phyloP scores from a whole-genome alignment of 2,797 vertebrate genomes.

The Epinephelus malabaricus region DNA sequence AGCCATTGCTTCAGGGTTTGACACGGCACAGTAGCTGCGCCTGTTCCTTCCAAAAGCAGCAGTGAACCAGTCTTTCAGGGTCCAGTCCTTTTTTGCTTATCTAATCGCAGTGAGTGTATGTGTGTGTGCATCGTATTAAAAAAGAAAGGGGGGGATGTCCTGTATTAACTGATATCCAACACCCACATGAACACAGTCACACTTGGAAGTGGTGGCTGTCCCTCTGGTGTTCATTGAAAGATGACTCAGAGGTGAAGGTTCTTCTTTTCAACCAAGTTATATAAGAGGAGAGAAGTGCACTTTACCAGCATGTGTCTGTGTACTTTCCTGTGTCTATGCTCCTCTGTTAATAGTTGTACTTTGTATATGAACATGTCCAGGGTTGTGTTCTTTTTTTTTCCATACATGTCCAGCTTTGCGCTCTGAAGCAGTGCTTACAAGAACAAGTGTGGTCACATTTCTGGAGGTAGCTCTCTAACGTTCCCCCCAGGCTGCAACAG shows the following conservation, averaged over 20 bases:
- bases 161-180: slow-evolving; percentile 21
- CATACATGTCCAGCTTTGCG: slow-evolving; percentile 3
- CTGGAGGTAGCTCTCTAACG: slow-evolving; percentile 5
- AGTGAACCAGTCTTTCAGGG: slow-evolving; percentile 37
- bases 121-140: slow-evolving; percentile 11
- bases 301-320: slow-evolving; percentile 14
- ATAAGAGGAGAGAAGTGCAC: slow-evolving; percentile 32
- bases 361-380: not conserved
- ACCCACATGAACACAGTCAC: slow-evolving; percentile 23
- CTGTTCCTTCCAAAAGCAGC: not conserved
- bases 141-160: not conserved
- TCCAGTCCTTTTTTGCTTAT: slow-evolving; percentile 17
- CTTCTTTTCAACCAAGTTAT: slow-evolving; percentile 38
- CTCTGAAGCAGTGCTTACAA: slow-evolving; percentile 48
- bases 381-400: slow-evolving; percentile 4
- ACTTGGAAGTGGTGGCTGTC: slow-evolving; percentile 1
- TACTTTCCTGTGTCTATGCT: not conserved
- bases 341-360: slow-evolving; percentile 9
- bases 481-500: slow-evolving; percentile 16
- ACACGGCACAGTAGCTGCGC: not conserved
- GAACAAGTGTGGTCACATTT: slow-evolving; percentile 73
- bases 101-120: not conserved
- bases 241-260: slow-evolving; percentile 52
- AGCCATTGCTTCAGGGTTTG: slow-evolving; percentile 6
- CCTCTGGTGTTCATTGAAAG: slow-evolving; percentile 13